These are phyloP conservation scores for Astreopora myriophthalma DNA, from an alignment of 64 coral and sea anemone species.

Conservation along the genomic window DNA sequence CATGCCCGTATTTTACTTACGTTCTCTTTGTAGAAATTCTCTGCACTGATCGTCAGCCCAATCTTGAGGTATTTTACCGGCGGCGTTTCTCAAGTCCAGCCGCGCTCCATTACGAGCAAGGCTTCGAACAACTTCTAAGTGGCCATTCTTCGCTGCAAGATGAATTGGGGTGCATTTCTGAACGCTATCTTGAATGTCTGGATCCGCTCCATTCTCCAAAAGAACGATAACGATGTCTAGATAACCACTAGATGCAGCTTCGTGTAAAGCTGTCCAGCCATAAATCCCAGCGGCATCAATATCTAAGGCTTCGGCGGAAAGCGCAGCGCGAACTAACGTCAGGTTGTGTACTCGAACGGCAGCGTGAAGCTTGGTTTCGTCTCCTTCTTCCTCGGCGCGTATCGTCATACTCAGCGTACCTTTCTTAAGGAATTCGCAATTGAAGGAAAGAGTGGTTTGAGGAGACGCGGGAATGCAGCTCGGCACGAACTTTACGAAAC, in stretches of 20 bases:
- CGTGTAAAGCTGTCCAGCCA: conserved; percentile 79
- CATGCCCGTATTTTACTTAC: conserved; percentile 43
- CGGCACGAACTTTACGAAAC: background rate
- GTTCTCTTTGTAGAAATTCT: conserved; percentile 67
- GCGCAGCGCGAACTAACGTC: conserved; percentile 49
- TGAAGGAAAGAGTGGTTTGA: background rate
- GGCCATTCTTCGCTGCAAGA: conserved; percentile 73
- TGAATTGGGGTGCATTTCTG: conserved; percentile 75
- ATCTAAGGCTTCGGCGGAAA: conserved; percentile 43
- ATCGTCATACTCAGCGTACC: conserved; percentile 63
- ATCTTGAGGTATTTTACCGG: conserved; percentile 77
- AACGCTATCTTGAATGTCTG: conserved; percentile 66
- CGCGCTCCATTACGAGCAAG: conserved; percentile 62
- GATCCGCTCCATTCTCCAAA: conserved; percentile 60
- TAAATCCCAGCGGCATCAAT: conserved; percentile 34
- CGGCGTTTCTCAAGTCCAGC: conserved; percentile 43
- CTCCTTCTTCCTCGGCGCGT: conserved; percentile 47
- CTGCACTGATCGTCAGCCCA: conserved; percentile 66
- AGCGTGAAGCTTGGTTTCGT: conserved; percentile 65
- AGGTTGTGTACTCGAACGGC: conserved; percentile 64
- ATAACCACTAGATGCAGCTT: conserved; percentile 65
- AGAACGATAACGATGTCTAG: conserved; percentile 54
- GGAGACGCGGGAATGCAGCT: background rate
- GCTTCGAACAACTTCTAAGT: conserved; percentile 69
- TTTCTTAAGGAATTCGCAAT: background rate